phyloP scores from a whole-genome alignment of 2,888 invertebrate genomes.

The Drosophila algonquin region DNA sequence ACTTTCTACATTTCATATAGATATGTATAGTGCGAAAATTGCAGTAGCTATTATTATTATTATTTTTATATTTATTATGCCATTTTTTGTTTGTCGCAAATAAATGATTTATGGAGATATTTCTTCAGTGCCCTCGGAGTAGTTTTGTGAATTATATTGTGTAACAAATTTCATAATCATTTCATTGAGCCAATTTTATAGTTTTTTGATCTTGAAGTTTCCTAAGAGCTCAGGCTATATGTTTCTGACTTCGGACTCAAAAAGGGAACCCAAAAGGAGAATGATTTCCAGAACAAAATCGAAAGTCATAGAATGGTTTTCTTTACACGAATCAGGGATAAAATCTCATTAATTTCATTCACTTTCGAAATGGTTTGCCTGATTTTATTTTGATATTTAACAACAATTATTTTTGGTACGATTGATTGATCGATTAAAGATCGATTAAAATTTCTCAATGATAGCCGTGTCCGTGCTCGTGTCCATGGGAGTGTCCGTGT shows the following conservation, averaged over 20 bases:
- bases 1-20: slow-evolving; percentile 74
- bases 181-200: too few species aligned
- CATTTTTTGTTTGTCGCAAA: slow-evolving; percentile 25
- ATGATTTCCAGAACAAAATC: too few species aligned
- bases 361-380: slow-evolving; percentile 60
- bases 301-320: too few species aligned
- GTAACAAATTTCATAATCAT: too few species aligned
- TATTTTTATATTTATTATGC: slow-evolving; percentile 38
- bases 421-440: slow-evolving; percentile 20
- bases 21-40: slow-evolving; percentile 78
- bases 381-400: slow-evolving; percentile 59
- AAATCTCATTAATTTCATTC: slow-evolving; percentile 19
- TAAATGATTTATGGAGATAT: slow-evolving; percentile 1
- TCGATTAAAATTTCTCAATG: slow-evolving; percentile 46
- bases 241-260: too few species aligned
- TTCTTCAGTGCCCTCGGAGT: too few species aligned
- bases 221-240: too few species aligned
- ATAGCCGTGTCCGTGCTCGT: slow-evolving; percentile 61
- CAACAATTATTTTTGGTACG: slow-evolving; percentile 64
- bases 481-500: slow-evolving; percentile 27
- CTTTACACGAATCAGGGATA: too few species aligned
- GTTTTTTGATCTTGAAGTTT: too few species aligned
- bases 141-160: too few species aligned
- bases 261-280: too few species aligned
- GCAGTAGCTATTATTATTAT: slow-evolving; percentile 49